Conservation (phyloP, 2,797 vertebrate genomes). For the Epinephelus malabaricus region DNA sequence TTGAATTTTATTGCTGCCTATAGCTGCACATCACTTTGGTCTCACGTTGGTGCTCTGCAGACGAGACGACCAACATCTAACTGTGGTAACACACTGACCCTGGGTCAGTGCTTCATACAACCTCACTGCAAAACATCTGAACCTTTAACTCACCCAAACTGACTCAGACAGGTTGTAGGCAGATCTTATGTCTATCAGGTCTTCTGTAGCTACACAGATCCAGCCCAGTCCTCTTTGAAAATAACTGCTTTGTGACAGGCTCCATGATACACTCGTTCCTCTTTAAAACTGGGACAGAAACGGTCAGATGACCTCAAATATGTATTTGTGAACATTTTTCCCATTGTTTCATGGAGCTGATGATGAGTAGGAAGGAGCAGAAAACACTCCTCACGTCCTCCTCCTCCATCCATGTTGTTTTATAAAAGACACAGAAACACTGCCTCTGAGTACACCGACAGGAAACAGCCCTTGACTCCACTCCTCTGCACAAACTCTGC, state of each 20-base stretch:
- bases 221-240: constrained; percentile 33
- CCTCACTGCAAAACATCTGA: no score
- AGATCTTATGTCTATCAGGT: no score
- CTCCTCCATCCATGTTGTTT: not conserved
- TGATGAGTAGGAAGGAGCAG: constrained; percentile 25
- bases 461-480: constrained; percentile 24
- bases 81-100: no score
- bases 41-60: no score
- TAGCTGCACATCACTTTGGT: no score
- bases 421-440: constrained; percentile 9
- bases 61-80: no score
- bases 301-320: constrained; percentile 25
- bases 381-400: not conserved
- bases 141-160: no score
- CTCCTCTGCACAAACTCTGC: constrained; percentile 7
- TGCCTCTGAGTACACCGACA: constrained; percentile 25
- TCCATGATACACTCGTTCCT: constrained; percentile 24
- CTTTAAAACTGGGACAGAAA: constrained; percentile 42
- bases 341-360: constrained; percentile 20
- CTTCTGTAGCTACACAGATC: constrained; percentile 19
- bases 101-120: no score
- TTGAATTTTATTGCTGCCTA: no score
- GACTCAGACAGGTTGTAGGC: no score
- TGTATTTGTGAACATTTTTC: constrained; percentile 46
- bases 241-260: not conserved